A percentile compares a stretch with the other conserved stretches of the same genome.
phyloP scores from a whole-genome alignment of 1,140 invertebrate genomes.

The Neoseiulus cucumeris region DNA sequence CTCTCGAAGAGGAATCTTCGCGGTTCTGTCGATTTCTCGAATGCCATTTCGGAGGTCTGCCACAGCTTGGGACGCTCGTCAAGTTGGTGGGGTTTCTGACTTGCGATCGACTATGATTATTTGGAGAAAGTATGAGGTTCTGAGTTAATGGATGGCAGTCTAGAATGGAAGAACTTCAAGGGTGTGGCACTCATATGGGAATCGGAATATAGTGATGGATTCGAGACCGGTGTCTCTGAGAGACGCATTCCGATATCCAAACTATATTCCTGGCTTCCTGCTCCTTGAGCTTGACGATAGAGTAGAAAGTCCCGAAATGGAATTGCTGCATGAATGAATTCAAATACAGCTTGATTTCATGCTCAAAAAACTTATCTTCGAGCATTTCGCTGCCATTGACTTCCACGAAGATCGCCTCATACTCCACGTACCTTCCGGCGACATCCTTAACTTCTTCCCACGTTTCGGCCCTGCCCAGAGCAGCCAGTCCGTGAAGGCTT shows the following conservation, averaged over 20 bases:
- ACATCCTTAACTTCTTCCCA: constrained; percentile 95
- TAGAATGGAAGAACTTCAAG: too few relatives aligned
- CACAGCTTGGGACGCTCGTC: too few relatives aligned
- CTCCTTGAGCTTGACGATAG: constrained; percentile 93
- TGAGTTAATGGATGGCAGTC: too few relatives aligned
- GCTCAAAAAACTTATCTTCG: constrained; percentile 97
- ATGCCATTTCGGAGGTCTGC: too few relatives aligned
- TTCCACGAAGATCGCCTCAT: constrained; percentile 88
- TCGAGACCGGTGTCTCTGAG: constrained; percentile 90
- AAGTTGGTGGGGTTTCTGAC: too few relatives aligned
- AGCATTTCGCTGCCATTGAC: constrained; percentile 65
- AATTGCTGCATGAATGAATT: constrained; percentile 95
- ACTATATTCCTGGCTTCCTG: constrained; percentile 97
- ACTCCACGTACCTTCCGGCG: constrained; percentile 93
- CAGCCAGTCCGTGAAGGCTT: constrained; percentile 83
- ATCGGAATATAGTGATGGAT: constrained; percentile 99
- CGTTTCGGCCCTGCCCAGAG: constrained; percentile 82
- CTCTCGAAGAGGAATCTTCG: too few relatives aligned
- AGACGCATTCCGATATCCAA: constrained; percentile 97
- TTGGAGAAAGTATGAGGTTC: too few relatives aligned
- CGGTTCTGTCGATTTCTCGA: too few relatives aligned
- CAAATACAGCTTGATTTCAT: constrained; percentile 88
- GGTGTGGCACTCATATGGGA: too few relatives aligned
- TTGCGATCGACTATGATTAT: too few relatives aligned
- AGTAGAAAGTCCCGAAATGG: constrained; percentile 96